Percentiles rank a stretch among this genome's conserved stretches.
phyloP scores from a whole-genome alignment of 2,113 vertebrate species.

The Acrocephalus arundinaceus region DNA sequence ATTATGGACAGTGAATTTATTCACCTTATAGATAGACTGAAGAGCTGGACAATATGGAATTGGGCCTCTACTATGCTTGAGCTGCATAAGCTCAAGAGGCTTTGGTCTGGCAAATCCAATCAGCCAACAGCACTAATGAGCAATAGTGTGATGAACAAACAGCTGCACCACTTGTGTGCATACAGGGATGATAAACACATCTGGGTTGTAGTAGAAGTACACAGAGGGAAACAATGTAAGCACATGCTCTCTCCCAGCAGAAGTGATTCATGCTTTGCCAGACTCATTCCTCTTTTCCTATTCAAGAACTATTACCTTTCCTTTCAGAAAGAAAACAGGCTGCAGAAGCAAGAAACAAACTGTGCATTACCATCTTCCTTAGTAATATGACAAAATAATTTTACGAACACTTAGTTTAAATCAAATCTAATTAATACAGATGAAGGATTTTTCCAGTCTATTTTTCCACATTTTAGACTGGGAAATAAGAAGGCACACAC shows the following conservation, averaged over 20 bases:
- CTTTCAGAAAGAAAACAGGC: neutral
- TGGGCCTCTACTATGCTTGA: neutral
- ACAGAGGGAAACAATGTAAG: neutral
- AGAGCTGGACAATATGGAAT: neutral
- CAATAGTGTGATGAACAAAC: neutral
- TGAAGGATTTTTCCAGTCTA: neutral
- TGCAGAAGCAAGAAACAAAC: neutral
- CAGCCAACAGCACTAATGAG: neutral
- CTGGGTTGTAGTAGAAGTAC: conserved; percentile 16
- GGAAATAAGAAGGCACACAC: neutral
- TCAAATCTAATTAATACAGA: neutral
- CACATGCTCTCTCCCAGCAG: neutral
- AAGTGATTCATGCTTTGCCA: neutral
- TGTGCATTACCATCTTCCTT: neutral
- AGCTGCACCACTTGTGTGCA: neutral
- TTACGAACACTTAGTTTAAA: neutral
- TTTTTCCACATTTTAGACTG: neutral
- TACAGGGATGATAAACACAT: neutral
- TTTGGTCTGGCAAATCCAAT: neutral
- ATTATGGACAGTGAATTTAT: rapidly evolving
- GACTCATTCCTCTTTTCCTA: neutral
- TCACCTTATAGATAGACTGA: neutral
- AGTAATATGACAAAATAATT: neutral
- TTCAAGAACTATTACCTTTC: neutral
- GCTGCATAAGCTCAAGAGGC: neutral